Evolutionary conservation across 2,113 vertebrate species (phyloP), one percentile per base, ranked within the genome.

Genomic region (Heliornis fulica): DNA sequence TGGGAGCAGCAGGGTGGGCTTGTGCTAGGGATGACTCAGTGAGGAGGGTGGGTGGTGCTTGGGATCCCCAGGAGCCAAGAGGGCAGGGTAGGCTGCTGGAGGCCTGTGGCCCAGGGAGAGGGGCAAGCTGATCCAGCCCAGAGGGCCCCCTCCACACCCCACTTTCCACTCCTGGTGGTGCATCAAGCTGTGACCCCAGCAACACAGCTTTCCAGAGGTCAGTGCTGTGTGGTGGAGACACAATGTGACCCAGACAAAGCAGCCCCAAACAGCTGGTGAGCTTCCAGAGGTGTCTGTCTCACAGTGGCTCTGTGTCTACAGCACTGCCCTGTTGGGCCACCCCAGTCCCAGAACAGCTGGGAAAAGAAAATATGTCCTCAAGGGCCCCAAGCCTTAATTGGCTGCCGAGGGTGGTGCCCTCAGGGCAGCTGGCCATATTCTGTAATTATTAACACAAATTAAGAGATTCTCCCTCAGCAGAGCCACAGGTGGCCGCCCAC

Each of bases 291-390:
- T 1, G 0, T 26, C 56, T 5, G 2, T 43, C 14, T 2, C 23
- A 15, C 25, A 19, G 29, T 2, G 0, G n/a, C 57, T 34, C 40
- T 65, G 15, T 8, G 18, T n/a, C 53, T 60, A 2, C n/a, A 6
- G 22, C 0, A 0, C 19, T 26, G 29, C 31, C 25, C 36, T 0
- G 0, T 20, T 31, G 45, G 21, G 13, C 48, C 7, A 11, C 8
- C 25, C 21, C 22, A 21, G 38, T 53, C 53, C 14, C 16, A 7
- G 23, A 71, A 48, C 26, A n/a, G 70, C 64, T 29, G 43, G 7
- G 21, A 3, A 31, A 60, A 46, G 45, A 21, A 51, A n/a, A 15
- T 0, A 5, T 1, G 7, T 7, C 13, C 16, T 48, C 3, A 4
- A 12, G 25, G 75, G n/a, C n/a, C n/a, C n/a, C n/a, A n/a, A 31